Conservation (phyloP, 2,113 vertebrate genomes). For the Neopipo cinnamomea region DNA sequence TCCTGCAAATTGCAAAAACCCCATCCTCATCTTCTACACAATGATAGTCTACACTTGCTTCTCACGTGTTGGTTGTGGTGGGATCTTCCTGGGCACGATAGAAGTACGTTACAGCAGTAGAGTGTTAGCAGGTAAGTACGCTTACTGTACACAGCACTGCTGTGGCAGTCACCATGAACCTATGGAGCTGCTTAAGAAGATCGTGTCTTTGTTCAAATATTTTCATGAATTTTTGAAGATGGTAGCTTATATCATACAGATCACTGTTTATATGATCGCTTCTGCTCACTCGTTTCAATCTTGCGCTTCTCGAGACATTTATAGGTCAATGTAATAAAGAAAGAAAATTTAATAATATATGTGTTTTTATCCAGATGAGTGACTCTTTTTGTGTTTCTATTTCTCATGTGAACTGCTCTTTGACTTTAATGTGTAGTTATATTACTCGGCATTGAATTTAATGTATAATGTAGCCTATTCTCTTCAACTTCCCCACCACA, state of each 20-base stretch:
- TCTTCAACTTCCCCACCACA: slow-evolving; percentile 10
- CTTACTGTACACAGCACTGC: neutral
- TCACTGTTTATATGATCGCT: slow-evolving; percentile 29
- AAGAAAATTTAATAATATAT: slow-evolving; percentile 67
- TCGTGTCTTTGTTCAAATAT: slow-evolving; percentile 34
- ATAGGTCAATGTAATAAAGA: slow-evolving; percentile 59
- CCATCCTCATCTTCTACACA: neutral
- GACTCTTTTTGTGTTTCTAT: slow-evolving; percentile 58
- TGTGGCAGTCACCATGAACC: neutral
- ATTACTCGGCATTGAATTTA: slow-evolving; percentile 49
- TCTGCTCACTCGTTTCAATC: slow-evolving; percentile 61
- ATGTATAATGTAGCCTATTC: slow-evolving; percentile 45
- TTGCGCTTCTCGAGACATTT: slow-evolving; percentile 40
- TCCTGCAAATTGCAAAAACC: neutral
- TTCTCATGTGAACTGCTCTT: slow-evolving; percentile 56
- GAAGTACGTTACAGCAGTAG: neutral
- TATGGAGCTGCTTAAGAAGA: neutral
- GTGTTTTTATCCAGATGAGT: slow-evolving; percentile 65
- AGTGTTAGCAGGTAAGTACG: neutral
- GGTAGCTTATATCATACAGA: neutral
- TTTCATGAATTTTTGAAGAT: slow-evolving; percentile 59
- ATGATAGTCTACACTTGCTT: neutral
- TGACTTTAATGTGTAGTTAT: slow-evolving; percentile 59
- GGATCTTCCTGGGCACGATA: neutral
- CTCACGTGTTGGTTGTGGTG: neutral